These are phyloP conservation scores for Tiliqua scincoides DNA, from an alignment of 2,113 vertebrate genomes.

Conservation along the genomic window DNA sequence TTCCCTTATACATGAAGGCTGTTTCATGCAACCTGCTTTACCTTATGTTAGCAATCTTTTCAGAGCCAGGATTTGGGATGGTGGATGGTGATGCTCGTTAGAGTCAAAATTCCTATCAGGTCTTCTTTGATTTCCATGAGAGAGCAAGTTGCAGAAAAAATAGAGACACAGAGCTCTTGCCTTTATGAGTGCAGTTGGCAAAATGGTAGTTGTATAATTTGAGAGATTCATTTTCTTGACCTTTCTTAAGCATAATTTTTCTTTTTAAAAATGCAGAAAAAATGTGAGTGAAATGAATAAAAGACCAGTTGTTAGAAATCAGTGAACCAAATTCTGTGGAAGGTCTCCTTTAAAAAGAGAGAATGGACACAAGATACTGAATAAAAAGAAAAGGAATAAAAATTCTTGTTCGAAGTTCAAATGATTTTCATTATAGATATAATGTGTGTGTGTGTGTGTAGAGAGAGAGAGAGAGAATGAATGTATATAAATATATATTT, in stretches of 20 bases:
- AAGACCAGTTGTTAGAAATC: neutral
- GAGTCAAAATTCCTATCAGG: neutral
- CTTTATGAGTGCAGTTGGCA: conserved; percentile 23
- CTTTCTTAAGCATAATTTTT: conserved; percentile 5
- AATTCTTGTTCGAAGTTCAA: conserved; percentile 5
- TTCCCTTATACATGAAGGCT: conserved; percentile 67
- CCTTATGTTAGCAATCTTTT: conserved; percentile 52
- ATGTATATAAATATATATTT: neutral
- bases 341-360: neutral
- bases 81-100: conserved; percentile 34
- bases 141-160: neutral
- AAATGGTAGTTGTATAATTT: conserved; percentile 29
- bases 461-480: too few species aligned
- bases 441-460: too few species aligned
- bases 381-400: neutral
- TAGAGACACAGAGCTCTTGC: neutral
- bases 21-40: conserved; percentile 59
- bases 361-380: conserved; percentile 15
- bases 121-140: conserved; percentile 36
- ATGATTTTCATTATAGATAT: neutral
- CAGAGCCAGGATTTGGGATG: conserved; percentile 38
- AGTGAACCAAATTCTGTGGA: neutral
- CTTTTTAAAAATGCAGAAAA: neutral
- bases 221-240: conserved; percentile 40
- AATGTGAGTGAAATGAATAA: neutral